Percentiles rank a stretch among this genome's conserved stretches.
These are phyloP conservation scores for Oenanthe oenanthe DNA, from an alignment of 2,113 vertebrate species.

Conservation along the genomic window DNA sequence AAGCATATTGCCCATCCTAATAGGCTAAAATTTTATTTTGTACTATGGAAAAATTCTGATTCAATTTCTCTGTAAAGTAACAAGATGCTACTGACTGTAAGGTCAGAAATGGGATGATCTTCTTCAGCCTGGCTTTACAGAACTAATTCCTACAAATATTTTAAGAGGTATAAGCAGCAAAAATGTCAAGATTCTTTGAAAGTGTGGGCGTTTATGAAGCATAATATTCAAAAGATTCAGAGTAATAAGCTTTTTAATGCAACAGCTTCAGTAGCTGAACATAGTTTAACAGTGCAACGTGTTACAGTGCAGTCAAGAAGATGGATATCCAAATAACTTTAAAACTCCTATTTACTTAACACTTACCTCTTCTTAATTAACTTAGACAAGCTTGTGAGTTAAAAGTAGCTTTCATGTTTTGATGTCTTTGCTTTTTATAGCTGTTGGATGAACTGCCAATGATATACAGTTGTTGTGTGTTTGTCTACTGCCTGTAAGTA, in stretches of 20 bases:
- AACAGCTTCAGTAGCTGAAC: neutral
- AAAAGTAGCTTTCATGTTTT: slow-evolving; percentile 28
- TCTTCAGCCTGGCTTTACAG: neutral
- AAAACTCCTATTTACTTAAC: neutral
- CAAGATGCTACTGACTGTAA: neutral
- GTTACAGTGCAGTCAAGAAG: neutral
- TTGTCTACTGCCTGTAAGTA: slow-evolving; percentile 99
- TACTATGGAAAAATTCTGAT: neutral
- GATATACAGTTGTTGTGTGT: slow-evolving; percentile 98
- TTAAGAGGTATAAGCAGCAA: neutral
- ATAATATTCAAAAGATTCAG: neutral
- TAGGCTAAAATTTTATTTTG: neutral
- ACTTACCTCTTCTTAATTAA: neutral
- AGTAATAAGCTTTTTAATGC: neutral
- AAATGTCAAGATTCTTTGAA: neutral
- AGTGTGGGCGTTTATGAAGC: accelerated
- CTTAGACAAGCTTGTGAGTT: neutral
- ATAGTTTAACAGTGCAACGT: neutral
- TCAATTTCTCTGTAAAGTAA: neutral
- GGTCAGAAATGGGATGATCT: neutral
- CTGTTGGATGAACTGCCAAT: slow-evolving; percentile 96
- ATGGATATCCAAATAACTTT: neutral
- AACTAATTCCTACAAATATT: neutral
- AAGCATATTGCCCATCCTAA: neutral
- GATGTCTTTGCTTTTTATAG: slow-evolving; percentile 76